These are phyloP conservation scores for Eurytoma adleriae DNA, from an alignment of 2,888 invertebrate species.

Conservation along the genomic window DNA sequence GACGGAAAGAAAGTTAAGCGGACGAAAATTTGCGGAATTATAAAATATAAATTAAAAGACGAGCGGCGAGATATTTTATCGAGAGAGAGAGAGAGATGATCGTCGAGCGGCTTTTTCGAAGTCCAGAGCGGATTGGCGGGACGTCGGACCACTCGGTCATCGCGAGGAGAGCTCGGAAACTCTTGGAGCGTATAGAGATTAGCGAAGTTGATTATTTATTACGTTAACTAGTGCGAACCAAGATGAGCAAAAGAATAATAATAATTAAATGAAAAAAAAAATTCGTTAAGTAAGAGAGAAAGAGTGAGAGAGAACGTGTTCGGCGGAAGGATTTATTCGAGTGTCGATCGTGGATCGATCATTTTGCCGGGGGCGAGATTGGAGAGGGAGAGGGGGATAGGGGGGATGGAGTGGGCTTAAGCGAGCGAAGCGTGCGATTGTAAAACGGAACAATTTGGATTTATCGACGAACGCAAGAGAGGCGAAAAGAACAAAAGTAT, in stretches of 20 bases:
- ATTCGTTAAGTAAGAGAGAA: neutral
- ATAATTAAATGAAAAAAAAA: neutral
- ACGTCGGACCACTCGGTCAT: neutral
- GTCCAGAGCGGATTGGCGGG: slow-evolving; percentile 25
- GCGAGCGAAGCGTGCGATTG: slow-evolving; percentile 41
- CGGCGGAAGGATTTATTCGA: slow-evolving; percentile 23
- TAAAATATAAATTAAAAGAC: neutral
- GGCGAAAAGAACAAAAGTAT: slow-evolving; percentile 61
- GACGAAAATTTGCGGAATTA: neutral
- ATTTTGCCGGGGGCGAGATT: slow-evolving; percentile 32
- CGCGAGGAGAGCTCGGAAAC: slow-evolving; percentile 1
- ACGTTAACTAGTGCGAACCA: slow-evolving; percentile 48
- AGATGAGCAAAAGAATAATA: slow-evolving; percentile 1
- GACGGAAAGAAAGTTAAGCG: no score
- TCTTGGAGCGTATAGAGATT: slow-evolving; percentile 8
- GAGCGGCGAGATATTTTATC: neutral
- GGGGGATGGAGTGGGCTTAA: neutral
- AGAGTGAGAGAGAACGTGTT: slow-evolving; percentile 18
- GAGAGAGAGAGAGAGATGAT: neutral
- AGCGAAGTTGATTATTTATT: slow-evolving; percentile 27
- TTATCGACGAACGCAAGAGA: slow-evolving; percentile 36
- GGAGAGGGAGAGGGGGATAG: slow-evolving; percentile 8
- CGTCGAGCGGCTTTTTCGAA: neutral
- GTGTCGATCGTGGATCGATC: slow-evolving; percentile 63
- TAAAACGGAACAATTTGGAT: slow-evolving; percentile 41